Percentiles rank a stretch among this genome's conserved stretches.
These are phyloP conservation scores for Drosophila recens DNA, from an alignment of 2,888 invertebrate species.

Conservation along the genomic window DNA sequence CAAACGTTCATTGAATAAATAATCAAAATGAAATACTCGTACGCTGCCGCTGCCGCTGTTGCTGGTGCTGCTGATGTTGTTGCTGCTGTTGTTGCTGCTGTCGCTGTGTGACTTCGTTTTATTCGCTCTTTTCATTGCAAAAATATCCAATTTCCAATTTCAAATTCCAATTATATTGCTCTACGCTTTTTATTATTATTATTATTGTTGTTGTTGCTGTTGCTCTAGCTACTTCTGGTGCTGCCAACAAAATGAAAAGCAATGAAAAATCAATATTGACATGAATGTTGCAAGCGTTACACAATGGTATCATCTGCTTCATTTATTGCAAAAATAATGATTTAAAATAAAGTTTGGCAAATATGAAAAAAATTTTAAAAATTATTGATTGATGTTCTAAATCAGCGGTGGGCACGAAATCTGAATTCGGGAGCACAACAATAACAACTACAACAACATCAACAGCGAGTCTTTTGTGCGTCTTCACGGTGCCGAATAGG, in stretches of 20 bases:
- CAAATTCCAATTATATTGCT: constrained; percentile 78
- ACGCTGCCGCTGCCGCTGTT: constrained; percentile 26
- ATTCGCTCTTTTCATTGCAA: constrained; percentile 58
- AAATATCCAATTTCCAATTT: constrained; percentile 79
- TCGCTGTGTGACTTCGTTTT: constrained; percentile 47
- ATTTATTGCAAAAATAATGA: background rate
- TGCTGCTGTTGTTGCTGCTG: constrained; percentile 22
- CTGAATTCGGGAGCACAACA: too few species aligned
- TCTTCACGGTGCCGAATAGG: too few species aligned
- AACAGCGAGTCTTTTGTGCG: too few species aligned
- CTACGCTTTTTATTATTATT: constrained; percentile 73
- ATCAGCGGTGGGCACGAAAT: too few species aligned
- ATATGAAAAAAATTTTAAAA: background rate
- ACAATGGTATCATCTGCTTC: constrained; percentile 15
- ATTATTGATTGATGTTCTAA: background rate
- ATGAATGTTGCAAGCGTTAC: constrained; percentile 56
- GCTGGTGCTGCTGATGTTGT: background rate
- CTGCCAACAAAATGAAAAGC: constrained; percentile 45
- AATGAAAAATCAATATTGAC: constrained; percentile 77
- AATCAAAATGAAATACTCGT: constrained; percentile 67
- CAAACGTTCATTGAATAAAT: constrained; percentile 78
- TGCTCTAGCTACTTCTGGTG: constrained; percentile 14
- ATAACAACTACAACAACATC: too few species aligned
- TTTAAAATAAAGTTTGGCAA: background rate
- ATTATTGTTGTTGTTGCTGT: constrained; percentile 25